Evolutionary conservation across 1,140 invertebrate species (phyloP).

Genomic region (Mylabris phalerata): DNA sequence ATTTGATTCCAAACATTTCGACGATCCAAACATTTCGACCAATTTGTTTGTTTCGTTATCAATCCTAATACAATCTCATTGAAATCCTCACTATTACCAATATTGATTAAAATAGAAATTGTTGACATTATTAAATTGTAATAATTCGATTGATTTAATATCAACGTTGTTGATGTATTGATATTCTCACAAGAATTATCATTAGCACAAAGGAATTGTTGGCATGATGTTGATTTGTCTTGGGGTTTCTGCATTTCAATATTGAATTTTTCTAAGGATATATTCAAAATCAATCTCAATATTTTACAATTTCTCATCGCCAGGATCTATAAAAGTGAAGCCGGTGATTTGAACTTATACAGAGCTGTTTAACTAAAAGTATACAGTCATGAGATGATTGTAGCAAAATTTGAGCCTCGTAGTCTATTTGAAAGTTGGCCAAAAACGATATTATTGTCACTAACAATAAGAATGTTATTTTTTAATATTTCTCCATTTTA

Average conservation of each 20-base stretch:
- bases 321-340: constrained; percentile 46
- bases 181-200: constrained; percentile 41
- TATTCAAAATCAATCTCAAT: constrained; percentile 37
- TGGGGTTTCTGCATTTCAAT: constrained; percentile 26
- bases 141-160: constrained; percentile 43
- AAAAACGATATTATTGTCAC: too few relatives aligned
- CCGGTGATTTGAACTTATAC: constrained; percentile 4
- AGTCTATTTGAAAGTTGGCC: too few relatives aligned
- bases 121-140: constrained; percentile 30
- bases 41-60: constrained; percentile 49
- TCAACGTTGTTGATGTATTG: constrained; percentile 27
- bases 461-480: too few relatives aligned
- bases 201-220: constrained; percentile 57
- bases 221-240: constrained; percentile 42
- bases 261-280: constrained; percentile 23
- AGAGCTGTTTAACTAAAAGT: constrained; percentile 7
- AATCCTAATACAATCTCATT: constrained; percentile 53
- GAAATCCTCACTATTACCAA: constrained; percentile 55
- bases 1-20: constrained; percentile 71
- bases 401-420: too few relatives aligned
- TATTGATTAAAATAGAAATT: constrained; percentile 41
- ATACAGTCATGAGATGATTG: too few relatives aligned
- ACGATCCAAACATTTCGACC: constrained; percentile 63
- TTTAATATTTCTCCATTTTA: too few relatives aligned
- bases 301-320: constrained; percentile 56